Evolutionary conservation across 2,888 invertebrate species (phyloP).

Genomic region (Cephus pygmeus): DNA sequence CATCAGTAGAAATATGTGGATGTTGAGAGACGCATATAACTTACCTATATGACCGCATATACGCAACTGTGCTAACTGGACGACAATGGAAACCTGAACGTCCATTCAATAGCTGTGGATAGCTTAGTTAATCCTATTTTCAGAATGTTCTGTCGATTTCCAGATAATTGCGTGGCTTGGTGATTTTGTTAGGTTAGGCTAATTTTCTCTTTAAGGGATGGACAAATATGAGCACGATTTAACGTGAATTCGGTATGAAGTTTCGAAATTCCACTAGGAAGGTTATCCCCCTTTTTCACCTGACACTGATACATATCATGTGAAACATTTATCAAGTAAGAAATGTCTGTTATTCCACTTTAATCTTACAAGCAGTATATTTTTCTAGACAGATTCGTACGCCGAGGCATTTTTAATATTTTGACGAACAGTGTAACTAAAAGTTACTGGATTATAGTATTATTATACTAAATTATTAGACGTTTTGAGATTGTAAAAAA

Average conservation of each 20-base stretch:
- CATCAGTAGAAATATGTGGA: not conserved
- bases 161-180: not conserved
- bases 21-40: not conserved
- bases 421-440: not conserved
- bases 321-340: not conserved
- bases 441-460: not conserved
- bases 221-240: not conserved
- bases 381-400: not conserved
- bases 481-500: not conserved
- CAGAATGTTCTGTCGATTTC: not conserved
- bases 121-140: not conserved
- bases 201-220: not conserved
- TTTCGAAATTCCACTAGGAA: not conserved
- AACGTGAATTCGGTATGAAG: not conserved
- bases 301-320: not conserved
- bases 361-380: not conserved
- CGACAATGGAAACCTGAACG: not conserved
- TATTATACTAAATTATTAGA: too few relatives aligned
- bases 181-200: not conserved
- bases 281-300: not conserved
- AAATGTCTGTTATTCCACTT: not conserved
- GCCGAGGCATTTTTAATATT: not conserved
- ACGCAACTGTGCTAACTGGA: not conserved
- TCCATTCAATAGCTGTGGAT: not conserved
- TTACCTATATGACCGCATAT: not conserved